Conservation (phyloP, 2,113 vertebrate genomes). For the Capra hircus region DNA sequence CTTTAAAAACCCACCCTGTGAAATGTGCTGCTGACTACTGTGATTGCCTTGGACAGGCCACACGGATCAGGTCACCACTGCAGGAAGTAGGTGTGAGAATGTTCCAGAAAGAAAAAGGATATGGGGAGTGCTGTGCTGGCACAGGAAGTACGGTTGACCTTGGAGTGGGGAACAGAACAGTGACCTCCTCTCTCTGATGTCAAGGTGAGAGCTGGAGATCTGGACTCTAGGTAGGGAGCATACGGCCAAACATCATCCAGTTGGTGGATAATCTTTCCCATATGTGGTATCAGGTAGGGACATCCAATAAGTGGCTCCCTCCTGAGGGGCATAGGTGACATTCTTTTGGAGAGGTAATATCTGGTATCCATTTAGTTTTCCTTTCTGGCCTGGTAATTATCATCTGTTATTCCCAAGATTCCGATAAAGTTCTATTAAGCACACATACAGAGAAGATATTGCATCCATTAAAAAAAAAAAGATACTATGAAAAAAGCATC, state of each 20-base stretch:
- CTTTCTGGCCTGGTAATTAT: not conserved
- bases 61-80: not conserved
- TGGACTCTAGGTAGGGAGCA: not conserved
- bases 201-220: not conserved
- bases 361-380: not conserved
- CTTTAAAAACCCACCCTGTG: constrained; percentile 17
- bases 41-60: not conserved
- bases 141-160: not conserved
- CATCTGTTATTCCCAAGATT: not conserved
- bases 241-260: not conserved
- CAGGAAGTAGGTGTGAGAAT: not conserved
- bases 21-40: not conserved
- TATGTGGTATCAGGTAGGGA: not conserved
- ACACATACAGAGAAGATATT: not conserved
- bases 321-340: not conserved
- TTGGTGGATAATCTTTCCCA: not conserved
- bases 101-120: not conserved
- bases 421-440: constrained; percentile 1
- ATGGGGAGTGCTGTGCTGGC: not conserved
- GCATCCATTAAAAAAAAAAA: not conserved
- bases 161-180: not conserved
- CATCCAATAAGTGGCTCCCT: not conserved
- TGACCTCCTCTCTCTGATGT: not conserved
- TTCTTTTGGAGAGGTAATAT: not conserved
- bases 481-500: not conserved